These are phyloP conservation scores for Poeciliopsis turneri DNA, from an alignment of 2,797 vertebrate genomes.

Conservation along the genomic window DNA sequence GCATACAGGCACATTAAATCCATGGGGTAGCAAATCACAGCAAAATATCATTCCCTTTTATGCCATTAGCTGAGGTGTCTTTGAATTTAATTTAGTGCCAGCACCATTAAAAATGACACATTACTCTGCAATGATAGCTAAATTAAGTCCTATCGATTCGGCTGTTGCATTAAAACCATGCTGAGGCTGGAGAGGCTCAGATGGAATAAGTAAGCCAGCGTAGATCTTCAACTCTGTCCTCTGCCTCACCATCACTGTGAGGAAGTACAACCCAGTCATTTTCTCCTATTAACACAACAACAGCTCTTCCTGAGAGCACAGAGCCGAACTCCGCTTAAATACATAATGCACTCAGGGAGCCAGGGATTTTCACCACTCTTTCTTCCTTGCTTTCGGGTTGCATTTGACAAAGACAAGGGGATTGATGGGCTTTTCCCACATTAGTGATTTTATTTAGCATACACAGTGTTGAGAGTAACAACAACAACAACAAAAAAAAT, in stretches of 20 bases:
- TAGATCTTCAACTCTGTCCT: constrained; percentile 72
- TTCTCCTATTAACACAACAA: constrained; percentile 78
- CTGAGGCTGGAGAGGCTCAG: constrained; percentile 65
- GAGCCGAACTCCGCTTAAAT: constrained; percentile 67
- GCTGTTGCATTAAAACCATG: constrained; percentile 76
- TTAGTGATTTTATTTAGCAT: constrained; percentile 71
- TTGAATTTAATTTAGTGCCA: constrained; percentile 82
- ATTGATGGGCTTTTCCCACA: constrained; percentile 79
- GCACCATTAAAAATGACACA: constrained; percentile 82
- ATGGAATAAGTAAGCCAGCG: constrained; percentile 52
- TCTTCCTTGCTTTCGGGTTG: constrained; percentile 44
- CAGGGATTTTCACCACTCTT: constrained; percentile 43
- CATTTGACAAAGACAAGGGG: constrained; percentile 73
- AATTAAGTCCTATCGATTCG: constrained; percentile 82
- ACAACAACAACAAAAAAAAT: constrained; percentile 29
- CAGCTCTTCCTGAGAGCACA: constrained; percentile 58
- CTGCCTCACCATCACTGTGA: constrained; percentile 72
- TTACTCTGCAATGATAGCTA: constrained; percentile 80
- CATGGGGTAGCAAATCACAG: constrained; percentile 71
- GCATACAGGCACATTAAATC: constrained; percentile 64
- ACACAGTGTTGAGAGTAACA: constrained; percentile 63
- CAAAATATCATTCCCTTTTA: constrained; percentile 76
- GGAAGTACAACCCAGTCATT: constrained; percentile 78
- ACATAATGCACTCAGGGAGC: constrained; percentile 59
- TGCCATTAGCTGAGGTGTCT: constrained; percentile 79